A percentile compares a stretch with the other conserved stretches of the same genome.
Conservation (phyloP, 2,888 invertebrate genomes). For the Oscheius sp. region DNA sequence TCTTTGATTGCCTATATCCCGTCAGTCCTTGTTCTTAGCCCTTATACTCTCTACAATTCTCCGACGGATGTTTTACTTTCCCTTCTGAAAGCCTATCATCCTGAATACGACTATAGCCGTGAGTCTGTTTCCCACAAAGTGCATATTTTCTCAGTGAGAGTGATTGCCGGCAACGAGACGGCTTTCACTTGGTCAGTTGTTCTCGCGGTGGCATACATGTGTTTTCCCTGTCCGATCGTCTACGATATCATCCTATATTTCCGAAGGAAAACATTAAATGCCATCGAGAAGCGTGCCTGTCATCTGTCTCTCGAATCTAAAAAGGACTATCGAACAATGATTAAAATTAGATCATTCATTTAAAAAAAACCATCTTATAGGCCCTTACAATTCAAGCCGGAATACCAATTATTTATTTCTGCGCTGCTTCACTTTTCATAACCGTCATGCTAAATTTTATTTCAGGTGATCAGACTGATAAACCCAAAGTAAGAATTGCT, state of each 20-base stretch:
- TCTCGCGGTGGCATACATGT: conserved; percentile 40
- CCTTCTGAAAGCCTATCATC: conserved; percentile 36
- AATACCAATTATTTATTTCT: conserved; percentile 40
- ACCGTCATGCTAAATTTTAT: too few species aligned
- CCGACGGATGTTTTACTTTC: conserved; percentile 27
- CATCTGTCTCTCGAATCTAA: conserved; percentile 36
- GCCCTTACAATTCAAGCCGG: conserved; percentile 39
- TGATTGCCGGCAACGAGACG: neutral
- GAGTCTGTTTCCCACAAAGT: neutral
- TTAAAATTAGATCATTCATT: conserved; percentile 8
- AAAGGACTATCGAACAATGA: conserved; percentile 30
- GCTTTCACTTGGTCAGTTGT: neutral
- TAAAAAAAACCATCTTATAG: too few species aligned
- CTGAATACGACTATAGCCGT: conserved; percentile 35
- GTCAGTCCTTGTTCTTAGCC: conserved; percentile 26
- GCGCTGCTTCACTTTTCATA: too few species aligned
- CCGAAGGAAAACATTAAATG: conserved; percentile 34
- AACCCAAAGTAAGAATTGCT: too few species aligned
- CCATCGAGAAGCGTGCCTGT: conserved; percentile 24
- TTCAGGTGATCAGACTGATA: too few species aligned
- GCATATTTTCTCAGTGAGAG: neutral
- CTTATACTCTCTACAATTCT: conserved; percentile 34
- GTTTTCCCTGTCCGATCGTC: conserved; percentile 37
- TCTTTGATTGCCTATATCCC: neutral
- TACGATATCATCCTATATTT: conserved; percentile 34